phyloP scores from a whole-genome alignment of 2,888 invertebrate genomes.

The Oligia latruncula region DNA sequence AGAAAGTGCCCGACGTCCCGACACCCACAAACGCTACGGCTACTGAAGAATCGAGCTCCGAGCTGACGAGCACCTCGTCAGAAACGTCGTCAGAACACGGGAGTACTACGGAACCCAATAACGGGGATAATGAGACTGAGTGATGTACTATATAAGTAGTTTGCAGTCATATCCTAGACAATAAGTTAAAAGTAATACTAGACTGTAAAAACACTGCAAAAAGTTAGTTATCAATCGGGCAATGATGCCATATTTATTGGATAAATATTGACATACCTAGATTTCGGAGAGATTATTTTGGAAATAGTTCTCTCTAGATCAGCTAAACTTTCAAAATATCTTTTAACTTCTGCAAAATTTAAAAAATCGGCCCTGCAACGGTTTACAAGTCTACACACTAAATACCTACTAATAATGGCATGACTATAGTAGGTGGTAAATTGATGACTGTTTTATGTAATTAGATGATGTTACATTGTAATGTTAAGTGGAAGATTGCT shows the following conservation, averaged over 20 bases:
- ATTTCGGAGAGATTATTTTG: background rate
- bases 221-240: background rate
- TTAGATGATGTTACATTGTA: background rate
- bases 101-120: constrained; percentile 70
- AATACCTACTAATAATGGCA: too few species aligned
- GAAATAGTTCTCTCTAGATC: background rate
- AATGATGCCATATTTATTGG: background rate
- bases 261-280: background rate
- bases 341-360: background rate
- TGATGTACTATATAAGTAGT: constrained; percentile 46
- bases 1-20: constrained; percentile 85
- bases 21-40: constrained; percentile 49
- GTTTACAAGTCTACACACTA: background rate
- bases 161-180: constrained; percentile 40
- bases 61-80: background rate
- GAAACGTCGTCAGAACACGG: constrained; percentile 44
- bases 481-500: background rate
- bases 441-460: background rate
- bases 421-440: background rate
- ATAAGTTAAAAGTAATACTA: background rate
- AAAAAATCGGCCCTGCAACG: background rate
- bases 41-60: constrained; percentile 44
- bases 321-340: background rate
- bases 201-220: constrained; percentile 1
- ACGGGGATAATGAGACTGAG: constrained; percentile 82